phyloP scores from a whole-genome alignment of 2,888 invertebrate species.

The Ormia ochracea region DNA sequence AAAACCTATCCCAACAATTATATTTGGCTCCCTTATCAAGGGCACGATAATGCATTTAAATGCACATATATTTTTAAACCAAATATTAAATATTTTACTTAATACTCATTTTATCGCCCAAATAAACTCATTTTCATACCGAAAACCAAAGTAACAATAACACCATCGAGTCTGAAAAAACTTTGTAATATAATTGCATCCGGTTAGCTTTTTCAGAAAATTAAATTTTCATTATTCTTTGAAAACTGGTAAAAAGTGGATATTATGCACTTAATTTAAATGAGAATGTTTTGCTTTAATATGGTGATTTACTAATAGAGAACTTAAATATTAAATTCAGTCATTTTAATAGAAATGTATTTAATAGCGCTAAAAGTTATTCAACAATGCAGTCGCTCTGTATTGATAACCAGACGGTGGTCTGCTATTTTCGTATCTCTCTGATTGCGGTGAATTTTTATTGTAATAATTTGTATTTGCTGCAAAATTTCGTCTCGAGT shows the following conservation, averaged over 20 bases:
- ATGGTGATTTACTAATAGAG: not conserved
- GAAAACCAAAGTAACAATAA: no score
- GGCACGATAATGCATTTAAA: no score
- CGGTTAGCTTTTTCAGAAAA: no score
- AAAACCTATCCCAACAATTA: no score
- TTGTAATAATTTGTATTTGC: constrained; percentile 38
- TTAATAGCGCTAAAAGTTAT: constrained; percentile 59
- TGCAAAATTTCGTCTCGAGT: constrained; percentile 67
- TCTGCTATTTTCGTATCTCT: not conserved
- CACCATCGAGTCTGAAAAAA: no score
- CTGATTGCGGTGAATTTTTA: constrained; percentile 26
- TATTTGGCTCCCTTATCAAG: no score
- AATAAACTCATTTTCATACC: no score
- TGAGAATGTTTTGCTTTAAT: not conserved
- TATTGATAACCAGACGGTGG: constrained; percentile 24
- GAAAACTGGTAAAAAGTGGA: not conserved
- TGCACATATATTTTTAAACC: no score
- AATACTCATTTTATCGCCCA: no score
- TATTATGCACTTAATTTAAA: not conserved
- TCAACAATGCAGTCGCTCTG: constrained; percentile 28
- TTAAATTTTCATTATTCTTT: not conserved
- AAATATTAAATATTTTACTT: no score
- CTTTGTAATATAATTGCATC: no score
- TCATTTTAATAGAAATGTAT: constrained; percentile 7
- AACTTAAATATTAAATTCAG: constrained; percentile 26